Evolutionary conservation across 37 sponge, comb jelly and placozoan species (phyloP), one percentile per base, ranked within the genome.

Genomic region (Aplysina aerophoba): DNA sequence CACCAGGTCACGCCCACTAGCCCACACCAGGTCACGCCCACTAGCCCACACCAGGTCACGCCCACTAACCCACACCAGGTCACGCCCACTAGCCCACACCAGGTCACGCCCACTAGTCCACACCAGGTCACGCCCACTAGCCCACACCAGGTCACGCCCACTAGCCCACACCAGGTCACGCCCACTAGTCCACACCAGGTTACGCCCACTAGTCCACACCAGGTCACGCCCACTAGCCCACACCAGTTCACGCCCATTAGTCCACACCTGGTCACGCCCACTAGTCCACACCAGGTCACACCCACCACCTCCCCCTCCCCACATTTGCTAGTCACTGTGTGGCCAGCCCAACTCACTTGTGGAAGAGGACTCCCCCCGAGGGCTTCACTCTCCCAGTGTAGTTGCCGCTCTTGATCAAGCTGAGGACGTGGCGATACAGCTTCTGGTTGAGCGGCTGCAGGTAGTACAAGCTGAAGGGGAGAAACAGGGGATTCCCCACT

Each of bases 361-460:
- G 31, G 78, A 75, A 75, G 78, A 75, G 2, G 37, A 75, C 37
- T 38, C 78, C 78, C 41, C 78, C 78, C 4, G 44, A 41, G 3
- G 78, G 78, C 25, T 17, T 75, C 2, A 75, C 78, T 40, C 40
- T 30, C 25, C n/a, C 40, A 0, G n/a, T 38, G 53, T 75, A 75
- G 21, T 36, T 40, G 5, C 53, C 53, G 1, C 40, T 54, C 53
- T 40, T 39, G 24, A 75, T 41, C 5, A 22, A 15, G 25, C 40
- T 19, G 25, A 75, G 5, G 54, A 75, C 53, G 25, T 75, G 11
- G 50, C 11, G 41, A 21, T 41, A 75, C 50, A 75, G 54, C 25
- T 75, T 17, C n/a, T 41, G 78, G 25, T 75, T 75, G 21, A 14
- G 37, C 14, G 78, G 78, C 20, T 75, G 37, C 54, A 40, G 2